Base-by-base conservation (phyloP, 2,797 vertebrate species). In the Zenarchopterus dispar region DNA sequence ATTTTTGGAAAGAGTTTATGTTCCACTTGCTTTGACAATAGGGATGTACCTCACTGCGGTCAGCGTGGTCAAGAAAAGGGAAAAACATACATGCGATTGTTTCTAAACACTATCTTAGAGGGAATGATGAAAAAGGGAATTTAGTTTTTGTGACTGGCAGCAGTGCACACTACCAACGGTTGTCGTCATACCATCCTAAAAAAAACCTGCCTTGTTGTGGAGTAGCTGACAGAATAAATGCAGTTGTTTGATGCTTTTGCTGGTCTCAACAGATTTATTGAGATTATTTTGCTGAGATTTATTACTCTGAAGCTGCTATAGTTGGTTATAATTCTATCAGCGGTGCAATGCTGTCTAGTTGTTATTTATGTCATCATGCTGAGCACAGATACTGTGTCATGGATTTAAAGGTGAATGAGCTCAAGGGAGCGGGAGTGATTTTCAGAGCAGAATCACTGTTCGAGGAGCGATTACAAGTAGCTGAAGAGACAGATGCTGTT, bases 21-120 rank as follows among this genome's bases (percentile, higher is more conserved):
- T 67, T 75, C 53, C 69, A 56, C 75, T 84, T 80, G 76, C 72
- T 80, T 56, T 78, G 65, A 81, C 56, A 39, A 33, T 21, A 75
- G 73, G 80, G 81, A 82, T 70, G 82, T 75, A 80, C 71, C 74
- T 84, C 57, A 78, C 26, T 1, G 52, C 22, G 68, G 22, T n/a
- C 51, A 36, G 33, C 18, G 42, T 73, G 56, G 53, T 52, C 70
- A 44, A 61, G 26, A 33, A 73, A 81, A 77, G 65, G 71, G 74
- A 83, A 60, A 5, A 10, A 39, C 43, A 13, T 36, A 39, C 11
- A 57, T 44, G 42, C 36, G 52, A 61, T 56, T 0, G 54, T 70
- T 68, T 52, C 28, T 11, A 42, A 46, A 56, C 42, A 31, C 62
- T 54, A 53, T 18, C 13, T 28, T 56, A 18, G 10, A 17, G 7